Conservation (phyloP, 2,888 invertebrate species). For the Taenaris catops region DNA sequence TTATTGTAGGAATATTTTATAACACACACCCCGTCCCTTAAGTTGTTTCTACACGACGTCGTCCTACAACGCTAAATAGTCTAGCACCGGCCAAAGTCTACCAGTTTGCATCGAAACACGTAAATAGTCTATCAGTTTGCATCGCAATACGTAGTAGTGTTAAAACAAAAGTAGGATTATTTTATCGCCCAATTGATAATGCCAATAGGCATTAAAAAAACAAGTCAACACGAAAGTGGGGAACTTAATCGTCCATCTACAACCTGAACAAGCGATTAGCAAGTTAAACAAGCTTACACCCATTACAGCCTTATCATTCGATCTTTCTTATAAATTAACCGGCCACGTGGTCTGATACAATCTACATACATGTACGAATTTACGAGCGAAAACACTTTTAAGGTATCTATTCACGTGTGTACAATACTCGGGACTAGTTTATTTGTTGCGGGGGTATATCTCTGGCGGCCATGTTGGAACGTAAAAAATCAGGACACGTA, state of each 20-base stretch:
- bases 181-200: too few species aligned
- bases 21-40: too few species aligned
- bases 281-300: conserved; percentile 66
- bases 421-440: conserved; percentile 9
- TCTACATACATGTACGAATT: conserved; percentile 41
- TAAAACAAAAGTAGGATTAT: too few species aligned
- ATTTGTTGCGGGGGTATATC: background rate
- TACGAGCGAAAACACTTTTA: conserved; percentile 41
- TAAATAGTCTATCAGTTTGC: too few species aligned
- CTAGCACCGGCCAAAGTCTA: too few species aligned
- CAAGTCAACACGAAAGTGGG: too few species aligned
- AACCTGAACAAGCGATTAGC: conserved; percentile 59
- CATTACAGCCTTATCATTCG: conserved; percentile 37
- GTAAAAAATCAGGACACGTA: background rate
- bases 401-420: conserved; percentile 14
- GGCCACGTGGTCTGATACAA: conserved; percentile 54
- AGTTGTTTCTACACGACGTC: too few species aligned
- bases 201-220: too few species aligned
- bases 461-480: background rate
- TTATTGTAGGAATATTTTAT: too few species aligned
- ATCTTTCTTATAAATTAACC: conserved; percentile 42
- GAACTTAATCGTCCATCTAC: conserved; percentile 57
- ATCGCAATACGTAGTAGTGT: too few species aligned
- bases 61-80: too few species aligned
- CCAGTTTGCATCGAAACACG: too few species aligned